phyloP scores from a whole-genome alignment of 2,797 vertebrate genomes.

The Malurus leucopterus region DNA sequence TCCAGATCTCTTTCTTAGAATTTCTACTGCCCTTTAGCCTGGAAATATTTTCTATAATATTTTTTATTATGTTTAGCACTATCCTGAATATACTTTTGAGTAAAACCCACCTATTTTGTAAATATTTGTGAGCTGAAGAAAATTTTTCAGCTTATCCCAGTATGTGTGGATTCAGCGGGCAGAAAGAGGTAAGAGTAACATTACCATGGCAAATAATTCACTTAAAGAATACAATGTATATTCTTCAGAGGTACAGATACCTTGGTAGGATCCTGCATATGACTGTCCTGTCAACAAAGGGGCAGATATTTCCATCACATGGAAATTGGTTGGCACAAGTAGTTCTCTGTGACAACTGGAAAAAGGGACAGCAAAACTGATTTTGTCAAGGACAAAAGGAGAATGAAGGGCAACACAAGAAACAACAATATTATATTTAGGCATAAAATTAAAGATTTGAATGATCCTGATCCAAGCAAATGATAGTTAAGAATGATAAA shows the following conservation, averaged over 20 bases:
- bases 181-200: neutral
- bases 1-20: neutral
- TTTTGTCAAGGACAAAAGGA: neutral
- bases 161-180: neutral
- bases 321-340: neutral
- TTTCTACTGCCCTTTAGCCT: neutral
- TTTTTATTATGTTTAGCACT: neutral
- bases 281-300: too few species aligned
- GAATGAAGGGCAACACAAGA: neutral
- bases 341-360: neutral
- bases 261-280: neutral
- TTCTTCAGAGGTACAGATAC: too few species aligned
- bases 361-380: neutral
- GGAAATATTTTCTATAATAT: neutral
- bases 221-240: neutral
- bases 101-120: neutral
- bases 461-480: neutral
- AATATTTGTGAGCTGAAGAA: neutral
- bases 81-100: neutral
- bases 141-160: neutral
- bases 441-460: neutral
- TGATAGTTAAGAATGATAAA: neutral
- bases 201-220: neutral
- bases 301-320: neutral
- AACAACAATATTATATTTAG: neutral